phyloP scores from a whole-genome alignment of 2,888 invertebrate species.

The Elgonia sp. region DNA sequence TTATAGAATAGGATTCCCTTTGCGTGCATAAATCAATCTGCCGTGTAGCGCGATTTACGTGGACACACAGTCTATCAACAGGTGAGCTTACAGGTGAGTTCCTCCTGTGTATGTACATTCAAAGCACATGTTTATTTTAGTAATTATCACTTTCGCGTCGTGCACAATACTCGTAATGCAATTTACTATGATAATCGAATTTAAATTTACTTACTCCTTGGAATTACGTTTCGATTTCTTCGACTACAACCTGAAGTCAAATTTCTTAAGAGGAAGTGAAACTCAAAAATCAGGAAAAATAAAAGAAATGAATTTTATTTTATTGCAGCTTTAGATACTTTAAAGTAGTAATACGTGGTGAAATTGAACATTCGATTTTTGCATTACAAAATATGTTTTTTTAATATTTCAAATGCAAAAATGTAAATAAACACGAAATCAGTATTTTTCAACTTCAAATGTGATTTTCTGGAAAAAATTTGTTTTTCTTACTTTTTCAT shows the following conservation, averaged over 20 bases:
- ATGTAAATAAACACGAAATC: too few species aligned
- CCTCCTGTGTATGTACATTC: constrained; percentile 62
- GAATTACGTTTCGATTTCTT: background rate
- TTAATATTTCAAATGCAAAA: too few species aligned
- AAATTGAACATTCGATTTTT: too few species aligned
- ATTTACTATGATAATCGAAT: constrained; percentile 36
- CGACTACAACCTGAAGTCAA: background rate
- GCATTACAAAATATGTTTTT: too few species aligned
- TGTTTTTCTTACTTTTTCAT: too few species aligned
- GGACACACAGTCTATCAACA: constrained; percentile 76
- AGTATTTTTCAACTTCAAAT: too few species aligned
- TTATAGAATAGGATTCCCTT: constrained; percentile 72
- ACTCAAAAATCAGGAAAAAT: too few species aligned
- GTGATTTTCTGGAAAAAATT: too few species aligned
- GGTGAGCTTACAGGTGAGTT: constrained; percentile 74
- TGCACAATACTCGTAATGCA: constrained; percentile 20
- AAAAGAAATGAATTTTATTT: too few species aligned
- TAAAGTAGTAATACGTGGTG: too few species aligned
- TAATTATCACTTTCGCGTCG: constrained; percentile 58
- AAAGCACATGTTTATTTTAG: constrained; percentile 72
- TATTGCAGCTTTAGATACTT: too few species aligned
- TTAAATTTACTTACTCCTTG: background rate
- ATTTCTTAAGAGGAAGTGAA: background rate
- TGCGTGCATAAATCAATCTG: constrained; percentile 75
- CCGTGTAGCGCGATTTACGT: constrained; percentile 72